phyloP scores from a whole-genome alignment of 2,888 invertebrate species.

The Meganola albula region DNA sequence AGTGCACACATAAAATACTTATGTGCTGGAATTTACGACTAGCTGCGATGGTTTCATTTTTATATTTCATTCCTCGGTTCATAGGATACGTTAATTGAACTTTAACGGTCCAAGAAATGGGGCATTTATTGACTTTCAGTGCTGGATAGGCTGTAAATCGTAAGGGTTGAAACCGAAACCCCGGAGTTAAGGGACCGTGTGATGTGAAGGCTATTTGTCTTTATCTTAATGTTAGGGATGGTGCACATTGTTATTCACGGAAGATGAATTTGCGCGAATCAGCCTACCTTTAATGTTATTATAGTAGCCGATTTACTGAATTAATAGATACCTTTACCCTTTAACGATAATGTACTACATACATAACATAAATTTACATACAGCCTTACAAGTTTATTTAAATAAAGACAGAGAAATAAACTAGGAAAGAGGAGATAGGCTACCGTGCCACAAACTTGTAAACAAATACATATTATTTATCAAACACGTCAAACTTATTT shows the following conservation, averaged over 20 bases:
- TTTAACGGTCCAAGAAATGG: slow-evolving; percentile 57
- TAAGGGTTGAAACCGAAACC: slow-evolving; percentile 34
- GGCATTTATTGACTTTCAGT: slow-evolving; percentile 52
- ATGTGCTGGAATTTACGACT: slow-evolving; percentile 53
- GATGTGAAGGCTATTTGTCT: slow-evolving; percentile 29
- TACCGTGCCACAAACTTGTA: too few relatives aligned
- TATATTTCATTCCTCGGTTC: slow-evolving; percentile 65
- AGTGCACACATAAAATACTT: slow-evolving; percentile 49
- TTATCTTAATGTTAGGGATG: slow-evolving; percentile 29
- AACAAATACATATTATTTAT: too few relatives aligned
- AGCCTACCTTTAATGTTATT: slow-evolving; percentile 15
- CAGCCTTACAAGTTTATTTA: too few relatives aligned
- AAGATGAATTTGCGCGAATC: slow-evolving; percentile 20
- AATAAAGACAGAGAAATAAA: too few relatives aligned
- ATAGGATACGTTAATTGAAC: slow-evolving; percentile 62
- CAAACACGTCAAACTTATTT: too few relatives aligned
- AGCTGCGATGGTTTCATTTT: slow-evolving; percentile 51
- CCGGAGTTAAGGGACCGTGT: slow-evolving; percentile 28
- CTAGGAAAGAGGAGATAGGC: too few relatives aligned
- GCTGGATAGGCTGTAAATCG: slow-evolving; percentile 36
- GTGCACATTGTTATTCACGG: slow-evolving; percentile 20
- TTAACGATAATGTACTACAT: too few relatives aligned
- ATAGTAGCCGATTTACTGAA: too few relatives aligned
- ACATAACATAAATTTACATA: too few relatives aligned
- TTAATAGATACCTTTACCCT: too few relatives aligned